Percentiles rank a stretch among this genome's conserved stretches.
These are phyloP conservation scores for Macrocentrus cingulum DNA, from an alignment of 1,140 invertebrate species.

Conservation along the genomic window DNA sequence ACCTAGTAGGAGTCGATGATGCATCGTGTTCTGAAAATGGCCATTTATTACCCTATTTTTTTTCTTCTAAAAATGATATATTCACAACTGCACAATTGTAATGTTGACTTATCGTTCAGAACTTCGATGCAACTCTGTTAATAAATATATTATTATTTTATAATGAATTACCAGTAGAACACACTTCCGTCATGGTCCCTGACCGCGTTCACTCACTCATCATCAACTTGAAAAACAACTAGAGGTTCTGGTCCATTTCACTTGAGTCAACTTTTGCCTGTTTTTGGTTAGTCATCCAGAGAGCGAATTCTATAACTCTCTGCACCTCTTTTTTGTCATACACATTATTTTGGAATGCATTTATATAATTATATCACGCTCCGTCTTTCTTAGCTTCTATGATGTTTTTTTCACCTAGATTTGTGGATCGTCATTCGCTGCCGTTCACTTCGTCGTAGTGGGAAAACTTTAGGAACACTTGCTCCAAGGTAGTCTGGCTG, in stretches of 20 bases:
- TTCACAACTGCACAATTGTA: neutral
- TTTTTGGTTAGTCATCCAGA: neutral
- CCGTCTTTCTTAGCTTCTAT: neutral
- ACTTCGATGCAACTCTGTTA: neutral
- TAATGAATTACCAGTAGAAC: slow-evolving; percentile 32
- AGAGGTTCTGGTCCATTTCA: neutral
- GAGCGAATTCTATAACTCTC: no score
- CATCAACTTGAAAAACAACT: slow-evolving; percentile 5
- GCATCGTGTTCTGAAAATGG: neutral
- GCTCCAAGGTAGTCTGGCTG: slow-evolving; percentile 82
- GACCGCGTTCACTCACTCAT: slow-evolving; percentile 13
- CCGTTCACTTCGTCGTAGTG: slow-evolving; percentile 68
- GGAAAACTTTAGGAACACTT: slow-evolving; percentile 85
- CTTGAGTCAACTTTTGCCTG: neutral
- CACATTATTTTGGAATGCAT: no score
- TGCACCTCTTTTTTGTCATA: no score
- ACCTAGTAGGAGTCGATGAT: neutral
- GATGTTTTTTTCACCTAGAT: slow-evolving; percentile 22
- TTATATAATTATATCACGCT: neutral
- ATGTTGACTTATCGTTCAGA: neutral
- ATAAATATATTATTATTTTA: slow-evolving; percentile 23
- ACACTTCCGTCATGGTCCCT: slow-evolving; percentile 31
- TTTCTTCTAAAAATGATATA: neutral
- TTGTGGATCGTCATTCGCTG: slow-evolving; percentile 46
- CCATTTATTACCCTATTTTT: neutral